phyloP scores from a whole-genome alignment of 2,888 invertebrate genomes.

The Ormyrus pomaceus region DNA sequence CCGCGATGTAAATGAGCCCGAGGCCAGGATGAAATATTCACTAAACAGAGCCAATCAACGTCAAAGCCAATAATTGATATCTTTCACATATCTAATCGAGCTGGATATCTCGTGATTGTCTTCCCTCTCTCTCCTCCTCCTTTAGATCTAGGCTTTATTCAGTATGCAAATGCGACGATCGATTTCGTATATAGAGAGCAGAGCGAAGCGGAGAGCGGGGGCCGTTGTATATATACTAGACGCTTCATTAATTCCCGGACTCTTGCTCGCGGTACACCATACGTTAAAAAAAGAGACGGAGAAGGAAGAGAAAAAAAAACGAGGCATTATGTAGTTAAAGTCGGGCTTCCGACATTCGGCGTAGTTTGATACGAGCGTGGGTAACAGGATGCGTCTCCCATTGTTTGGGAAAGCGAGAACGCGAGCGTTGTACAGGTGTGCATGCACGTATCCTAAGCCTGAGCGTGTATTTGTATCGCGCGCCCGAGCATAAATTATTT shows the following conservation, averaged over 20 bases:
- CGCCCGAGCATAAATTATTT: conserved; percentile 53
- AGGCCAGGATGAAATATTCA: conserved; percentile 53
- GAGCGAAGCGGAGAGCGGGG: background rate
- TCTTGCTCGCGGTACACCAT: background rate
- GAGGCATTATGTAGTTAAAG: conserved; percentile 55
- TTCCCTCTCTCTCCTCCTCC: conserved; percentile 29
- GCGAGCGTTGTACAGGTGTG: conserved; percentile 34
- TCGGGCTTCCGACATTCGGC: conserved; percentile 58
- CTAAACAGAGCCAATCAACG: conserved; percentile 53
- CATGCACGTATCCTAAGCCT: background rate
- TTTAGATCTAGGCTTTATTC: conserved; percentile 52
- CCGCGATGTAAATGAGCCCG: conserved; percentile 33
- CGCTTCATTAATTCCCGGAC: conserved; percentile 58
- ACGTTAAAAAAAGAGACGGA: background rate
- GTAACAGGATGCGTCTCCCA: conserved; percentile 58
- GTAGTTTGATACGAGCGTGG: conserved; percentile 59
- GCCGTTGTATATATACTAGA: conserved; percentile 1
- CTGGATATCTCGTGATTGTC: conserved; percentile 50
- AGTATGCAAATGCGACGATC: conserved; percentile 53
- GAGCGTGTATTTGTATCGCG: conserved; percentile 4
- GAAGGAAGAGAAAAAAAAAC: background rate
- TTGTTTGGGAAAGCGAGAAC: conserved; percentile 57
- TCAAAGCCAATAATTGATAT: conserved; percentile 57
- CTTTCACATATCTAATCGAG: conserved; percentile 55
- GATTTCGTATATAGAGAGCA: conserved; percentile 41